Percentiles rank a stretch among this genome's conserved stretches.
These are phyloP conservation scores for Procavia capensis DNA, from an alignment of 2,113 vertebrate species.

Conservation along the genomic window DNA sequence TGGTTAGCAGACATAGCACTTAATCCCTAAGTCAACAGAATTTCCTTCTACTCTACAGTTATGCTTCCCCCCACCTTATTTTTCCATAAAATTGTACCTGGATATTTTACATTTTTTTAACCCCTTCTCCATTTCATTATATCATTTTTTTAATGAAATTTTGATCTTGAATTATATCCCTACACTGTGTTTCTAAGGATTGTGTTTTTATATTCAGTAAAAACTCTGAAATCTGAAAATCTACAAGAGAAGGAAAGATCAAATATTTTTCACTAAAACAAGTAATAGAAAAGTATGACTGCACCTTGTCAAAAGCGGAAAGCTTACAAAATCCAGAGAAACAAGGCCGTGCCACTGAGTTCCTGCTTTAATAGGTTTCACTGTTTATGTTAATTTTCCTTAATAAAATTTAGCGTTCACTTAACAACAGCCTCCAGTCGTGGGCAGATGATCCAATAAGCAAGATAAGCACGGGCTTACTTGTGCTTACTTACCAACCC, in stretches of 20 bases:
- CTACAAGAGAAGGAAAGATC: neutral
- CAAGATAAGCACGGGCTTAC: too few relatives aligned
- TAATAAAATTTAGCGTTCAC: neutral
- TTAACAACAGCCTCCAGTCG: neutral
- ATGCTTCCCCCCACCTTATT: neutral
- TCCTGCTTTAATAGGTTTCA: neutral
- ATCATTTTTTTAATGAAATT: conserved; percentile 36
- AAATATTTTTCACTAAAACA: neutral
- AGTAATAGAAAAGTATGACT: neutral
- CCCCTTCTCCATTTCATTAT: neutral
- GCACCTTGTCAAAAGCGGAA: neutral
- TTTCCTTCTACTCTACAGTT: neutral
- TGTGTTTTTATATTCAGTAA: neutral
- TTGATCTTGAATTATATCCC: conserved; percentile 34
- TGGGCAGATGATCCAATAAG: too few relatives aligned
- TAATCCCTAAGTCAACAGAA: too few relatives aligned
- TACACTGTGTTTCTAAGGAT: neutral
- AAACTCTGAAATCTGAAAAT: neutral
- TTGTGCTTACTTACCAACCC: too few relatives aligned
- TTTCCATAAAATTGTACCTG: neutral
- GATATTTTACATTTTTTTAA: neutral
- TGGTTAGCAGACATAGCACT: too few relatives aligned
- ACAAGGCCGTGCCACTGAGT: neutral
- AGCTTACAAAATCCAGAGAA: neutral
- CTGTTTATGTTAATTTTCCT: neutral